Conservation (phyloP, 2,797 vertebrate species). For the Selene dorsalis region DNA sequence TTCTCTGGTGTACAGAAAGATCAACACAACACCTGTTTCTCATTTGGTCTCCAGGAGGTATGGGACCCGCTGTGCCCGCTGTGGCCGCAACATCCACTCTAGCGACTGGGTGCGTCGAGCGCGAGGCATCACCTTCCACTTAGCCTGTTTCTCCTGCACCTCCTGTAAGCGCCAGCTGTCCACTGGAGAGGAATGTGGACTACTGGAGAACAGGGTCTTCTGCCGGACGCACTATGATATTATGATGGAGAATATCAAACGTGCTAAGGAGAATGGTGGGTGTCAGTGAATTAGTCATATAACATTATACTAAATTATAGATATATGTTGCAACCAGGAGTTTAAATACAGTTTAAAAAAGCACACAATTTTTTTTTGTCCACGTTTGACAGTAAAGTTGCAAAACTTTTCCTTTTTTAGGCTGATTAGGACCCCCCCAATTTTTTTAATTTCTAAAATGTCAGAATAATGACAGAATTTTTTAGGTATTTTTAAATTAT, state of each 20-base stretch:
- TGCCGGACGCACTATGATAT: conserved; percentile 94
- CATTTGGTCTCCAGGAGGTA: conserved; percentile 85
- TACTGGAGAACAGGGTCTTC: conserved; percentile 93
- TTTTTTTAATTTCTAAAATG: no score
- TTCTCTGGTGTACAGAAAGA: no score
- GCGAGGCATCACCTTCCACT: conserved; percentile 93
- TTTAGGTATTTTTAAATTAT: no score
- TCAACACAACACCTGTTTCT: background rate
- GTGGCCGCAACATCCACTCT: conserved; percentile 94
- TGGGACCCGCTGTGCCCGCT: conserved; percentile 95
- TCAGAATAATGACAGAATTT: no score
- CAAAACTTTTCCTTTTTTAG: no score
- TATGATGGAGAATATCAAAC: conserved; percentile 93
- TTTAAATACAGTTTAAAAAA: no score
- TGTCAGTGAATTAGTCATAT: background rate
- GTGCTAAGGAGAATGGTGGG: conserved; percentile 92
- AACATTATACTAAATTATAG: background rate
- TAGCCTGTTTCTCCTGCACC: conserved; percentile 95
- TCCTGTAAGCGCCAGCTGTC: conserved; percentile 96
- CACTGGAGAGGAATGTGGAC: conserved; percentile 95
- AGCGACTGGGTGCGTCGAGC: conserved; percentile 96
- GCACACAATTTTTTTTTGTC: no score
- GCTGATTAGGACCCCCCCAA: no score
- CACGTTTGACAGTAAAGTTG: no score
- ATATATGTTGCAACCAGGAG: no score